Evolutionary conservation across 2,113 vertebrate genomes (phyloP), one percentile per base, ranked within the genome.

Genomic region (Podarcis raffonei): DNA sequence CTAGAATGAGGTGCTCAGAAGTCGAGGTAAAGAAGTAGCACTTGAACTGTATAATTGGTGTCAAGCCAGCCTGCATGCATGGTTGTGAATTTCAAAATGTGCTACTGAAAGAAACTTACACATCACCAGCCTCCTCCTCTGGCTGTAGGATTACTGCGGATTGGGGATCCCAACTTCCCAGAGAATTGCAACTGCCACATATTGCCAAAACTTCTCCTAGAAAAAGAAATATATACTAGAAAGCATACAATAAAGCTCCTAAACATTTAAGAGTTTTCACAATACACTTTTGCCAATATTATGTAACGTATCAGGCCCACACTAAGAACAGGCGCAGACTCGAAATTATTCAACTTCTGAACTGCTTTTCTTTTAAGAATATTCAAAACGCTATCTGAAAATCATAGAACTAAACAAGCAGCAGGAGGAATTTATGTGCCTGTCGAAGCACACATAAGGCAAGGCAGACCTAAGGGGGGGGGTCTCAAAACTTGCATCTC

Each of bases 161-260:
- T 71, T 98, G 96, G 71, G 98, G 97, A 93, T 95, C 98, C 99
- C 99, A 99, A 81, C 89, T 96, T 87, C 99, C 99, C 89, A 99
- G 96, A 85, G 96, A 92, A 92, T 97, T 97, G 94, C 98, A 98
- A 95, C 95, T 98, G 68, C 99, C 99, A 4, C 98, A 98, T 89
- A 99, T 96, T 32, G 98, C 98, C 25, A 99, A 98, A 90, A 98
- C 96, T 92, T 99, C 98, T 91, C 98, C 99, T 99, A 90, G 57
- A 86, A 91, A 85, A 2, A 76, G 0, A 6, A 79, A 35, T 48
- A 15, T 77, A 57, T 57, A 3, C 78, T 30, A 69, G 15, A 68
- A 81, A 88, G 20, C 13, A 22, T 16, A 68, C 53, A 59, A 12
- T n/a, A 74, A 37, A 37, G 32, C 13, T 30, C 77, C 68, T n/a